A percentile compares a stretch with the other conserved stretches of the same genome.
phyloP scores from a whole-genome alignment of 2,888 invertebrate species.

The Boloria euphrosyne region DNA sequence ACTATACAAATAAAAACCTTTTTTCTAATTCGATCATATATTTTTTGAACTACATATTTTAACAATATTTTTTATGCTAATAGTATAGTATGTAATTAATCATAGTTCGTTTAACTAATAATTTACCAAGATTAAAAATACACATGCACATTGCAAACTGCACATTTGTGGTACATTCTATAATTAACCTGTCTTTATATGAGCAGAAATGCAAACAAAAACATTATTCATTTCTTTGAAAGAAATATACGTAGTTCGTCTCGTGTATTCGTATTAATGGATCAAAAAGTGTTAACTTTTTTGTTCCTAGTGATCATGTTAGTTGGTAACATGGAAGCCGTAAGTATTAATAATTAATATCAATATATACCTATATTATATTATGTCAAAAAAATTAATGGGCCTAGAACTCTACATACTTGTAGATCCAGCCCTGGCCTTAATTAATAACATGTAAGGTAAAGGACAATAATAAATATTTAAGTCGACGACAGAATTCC shows the following conservation, averaged over 20 bases:
- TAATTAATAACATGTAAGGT: no score
- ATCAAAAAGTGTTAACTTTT: constrained; percentile 46
- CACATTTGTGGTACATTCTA: constrained; percentile 30
- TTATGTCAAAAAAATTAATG: neutral
- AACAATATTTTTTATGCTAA: no score
- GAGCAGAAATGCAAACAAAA: constrained; percentile 11
- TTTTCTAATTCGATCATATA: no score
- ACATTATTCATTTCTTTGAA: constrained; percentile 19
- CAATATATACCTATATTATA: neutral
- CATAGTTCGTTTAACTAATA: neutral
- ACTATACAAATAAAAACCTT: no score
- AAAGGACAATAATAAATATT: no score
- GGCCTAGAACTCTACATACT: no score
- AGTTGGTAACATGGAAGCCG: constrained; percentile 50
- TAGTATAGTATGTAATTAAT: neutral
- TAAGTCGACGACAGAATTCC: no score
- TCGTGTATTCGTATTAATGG: constrained; percentile 42
- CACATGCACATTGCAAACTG: constrained; percentile 24
- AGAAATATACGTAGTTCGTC: constrained; percentile 20
- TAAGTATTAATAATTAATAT: constrained; percentile 51
- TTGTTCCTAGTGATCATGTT: constrained; percentile 50
- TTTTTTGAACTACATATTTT: no score
- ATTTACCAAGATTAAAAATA: constrained; percentile 3
- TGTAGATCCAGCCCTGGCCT: no score
- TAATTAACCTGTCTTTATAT: constrained; percentile 49